Evolutionary conservation across 1,140 invertebrate species (phyloP).

Genomic region (Phymorhynchus buccinoides): DNA sequence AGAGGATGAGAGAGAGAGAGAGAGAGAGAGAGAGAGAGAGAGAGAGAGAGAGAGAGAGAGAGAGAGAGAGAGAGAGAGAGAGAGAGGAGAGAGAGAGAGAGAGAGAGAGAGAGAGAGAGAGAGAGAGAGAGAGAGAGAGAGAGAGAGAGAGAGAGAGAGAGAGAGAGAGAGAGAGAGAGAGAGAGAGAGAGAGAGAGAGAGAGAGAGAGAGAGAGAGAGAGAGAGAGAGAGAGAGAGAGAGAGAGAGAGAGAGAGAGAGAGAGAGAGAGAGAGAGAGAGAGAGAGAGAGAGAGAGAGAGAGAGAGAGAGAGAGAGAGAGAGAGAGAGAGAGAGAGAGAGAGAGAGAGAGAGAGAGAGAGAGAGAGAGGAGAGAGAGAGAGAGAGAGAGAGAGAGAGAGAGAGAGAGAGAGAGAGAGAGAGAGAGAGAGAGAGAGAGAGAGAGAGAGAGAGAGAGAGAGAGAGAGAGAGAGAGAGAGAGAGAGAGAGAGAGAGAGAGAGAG

Average conservation of each 20-base stretch:
- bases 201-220: background rate
- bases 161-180: background rate
- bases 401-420: background rate
- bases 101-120: background rate
- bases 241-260: background rate
- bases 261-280: background rate
- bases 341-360: background rate
- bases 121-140: background rate
- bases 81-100: background rate
- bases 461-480: background rate
- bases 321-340: background rate
- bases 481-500: background rate
- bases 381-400: slow-evolving; percentile 9
- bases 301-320: too few species aligned
- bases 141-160: background rate
- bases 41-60: background rate
- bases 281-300: background rate
- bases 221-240: background rate
- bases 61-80: background rate
- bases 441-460: background rate
- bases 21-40: slow-evolving; percentile 8
- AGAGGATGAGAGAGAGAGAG: background rate
- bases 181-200: background rate
- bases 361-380: background rate
- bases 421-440: background rate